Base-by-base conservation (phyloP, 2,888 invertebrate species). In the Chrysolina americana region DNA sequence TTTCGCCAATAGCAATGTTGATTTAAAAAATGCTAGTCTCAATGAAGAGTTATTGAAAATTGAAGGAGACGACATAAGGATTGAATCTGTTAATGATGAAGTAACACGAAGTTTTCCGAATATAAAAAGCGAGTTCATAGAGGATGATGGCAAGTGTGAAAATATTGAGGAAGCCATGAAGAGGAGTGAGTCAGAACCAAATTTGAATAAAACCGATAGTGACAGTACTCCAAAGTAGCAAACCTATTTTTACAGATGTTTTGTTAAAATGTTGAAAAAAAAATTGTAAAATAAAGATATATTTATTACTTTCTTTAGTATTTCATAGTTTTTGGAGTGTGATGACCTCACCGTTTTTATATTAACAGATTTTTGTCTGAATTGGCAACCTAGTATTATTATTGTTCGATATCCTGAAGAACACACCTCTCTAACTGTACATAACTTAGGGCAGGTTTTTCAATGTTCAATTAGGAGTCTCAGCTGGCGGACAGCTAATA, bases 1-100 rank as follows among this genome's bases (percentile, higher is more conserved):
- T 76, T 95, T 96, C 87, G 95, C 95, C 1, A 96, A 97, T 85
- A 96, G 96, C 84, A 94, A 95, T 13, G 95, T 95, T 2, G 95
- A 94, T 84, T 88, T 95, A 66, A 94, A 95, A 82, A 95, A 94
- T 82, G 94, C 95, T 8, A 94, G 93, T 70, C 89, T 96, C 13
- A 96, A 95, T 85, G 96, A 96, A 82, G 93, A 93, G 82, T 87
- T 94, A 69, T 84, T 92, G 41, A 85, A 85, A 78, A 90, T 87
- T 0, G 86, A 87, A 36, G 87, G 85, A n/a, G 87, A 87, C 41
- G 83, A 85, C 68, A 85, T 85, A 59, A 83, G 86, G 77, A 86
- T 89, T 10, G 87, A 87, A 70, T 73, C 84, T 28, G 81, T 82
- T n/a, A 75, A 75, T 23, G 84, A 83, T 86, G 90, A 88, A 70